Base-by-base conservation (phyloP, 2,888 invertebrate species). In the Nomada hirtipes region DNA sequence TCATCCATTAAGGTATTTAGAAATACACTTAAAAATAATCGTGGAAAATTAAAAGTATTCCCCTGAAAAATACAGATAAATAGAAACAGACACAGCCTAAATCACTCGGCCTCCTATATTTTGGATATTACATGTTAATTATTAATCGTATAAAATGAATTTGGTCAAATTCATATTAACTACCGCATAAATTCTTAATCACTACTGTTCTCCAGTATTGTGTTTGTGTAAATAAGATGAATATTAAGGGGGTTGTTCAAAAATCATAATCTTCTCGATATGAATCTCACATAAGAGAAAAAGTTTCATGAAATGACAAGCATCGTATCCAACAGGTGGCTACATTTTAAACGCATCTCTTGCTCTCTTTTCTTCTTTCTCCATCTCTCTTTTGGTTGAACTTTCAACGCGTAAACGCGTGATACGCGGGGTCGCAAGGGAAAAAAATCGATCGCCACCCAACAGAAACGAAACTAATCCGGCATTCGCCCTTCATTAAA, bases 321-420 rank as follows among this genome's bases (percentile, higher is more conserved):
- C 70, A 61, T 80, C 73, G 55, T 76, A 76, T 72, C 83, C 83
- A 86, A 86, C 86, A 86, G 85, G 85, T 86, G 79, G 80, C 44
- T 63, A 67, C 78, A 83, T 85, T 80, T 76, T 83, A 76, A 79
- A 81, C 69, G 70, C 59, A 50, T 29, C 71, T 76, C 20, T 20
- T 36, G 7, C 42, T 29, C 71, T 72, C 20, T 20, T 36, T 20
- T 23, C n/a, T 36, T 36, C 36, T 53, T 36, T 4, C 15, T 18
- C 4, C 4, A 2, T 53, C 60, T 20, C 23, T 11, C 57, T n/a
- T 15, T 47, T 36, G 42, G 36, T 61, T 18, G 23, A 42, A 57
- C 68, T 52, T 74, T 85, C 76, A 67, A 74, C 57, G 52, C 60
- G n/a, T 36, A 42, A 50, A 36, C 75, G 23, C 59, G 59, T 65